These are phyloP conservation scores for Sciaenops ocellatus DNA, from an alignment of 2,797 vertebrate genomes.

Conservation along the genomic window DNA sequence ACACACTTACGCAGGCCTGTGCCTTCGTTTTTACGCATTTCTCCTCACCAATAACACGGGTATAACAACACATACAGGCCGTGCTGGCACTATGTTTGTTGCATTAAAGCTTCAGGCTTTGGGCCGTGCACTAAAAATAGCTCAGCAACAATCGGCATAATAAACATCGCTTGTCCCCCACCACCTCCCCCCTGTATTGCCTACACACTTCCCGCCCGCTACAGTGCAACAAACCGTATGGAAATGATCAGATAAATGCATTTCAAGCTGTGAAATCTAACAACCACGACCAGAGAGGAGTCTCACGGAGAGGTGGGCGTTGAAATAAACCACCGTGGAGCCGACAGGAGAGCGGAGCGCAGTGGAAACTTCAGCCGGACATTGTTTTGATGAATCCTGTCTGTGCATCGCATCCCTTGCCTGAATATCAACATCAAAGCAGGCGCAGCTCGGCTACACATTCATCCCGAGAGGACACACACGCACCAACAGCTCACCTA, in stretches of 20 bases:
- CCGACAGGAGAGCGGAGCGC: slow-evolving; percentile 31
- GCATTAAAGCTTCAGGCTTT: slow-evolving; percentile 52
- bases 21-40: slow-evolving; percentile 39
- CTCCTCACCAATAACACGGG: slow-evolving; percentile 6
- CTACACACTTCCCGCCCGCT: slow-evolving; percentile 79
- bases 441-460: slow-evolving; percentile 51
- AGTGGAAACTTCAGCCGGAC: slow-evolving; percentile 80
- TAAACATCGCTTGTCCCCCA: slow-evolving; percentile 61
- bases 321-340: background rate
- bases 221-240: slow-evolving; percentile 48
- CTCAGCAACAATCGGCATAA: slow-evolving; percentile 81
- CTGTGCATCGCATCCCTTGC: slow-evolving; percentile 72
- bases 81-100: background rate
- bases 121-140: slow-evolving; percentile 78
- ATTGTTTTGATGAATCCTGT: slow-evolving; percentile 77
- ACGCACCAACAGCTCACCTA: slow-evolving; percentile 74
- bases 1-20: slow-evolving; percentile 62
- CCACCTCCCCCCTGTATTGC: slow-evolving; percentile 18
- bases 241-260: background rate
- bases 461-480: slow-evolving; percentile 26
- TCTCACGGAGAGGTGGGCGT: background rate
- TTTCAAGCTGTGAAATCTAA: too few relatives aligned
- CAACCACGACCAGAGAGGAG: too few relatives aligned
- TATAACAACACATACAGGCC: background rate
- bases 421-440: slow-evolving; percentile 61